A percentile compares a stretch with the other conserved stretches of the same genome.
Conservation (phyloP, 1,140 invertebrate genomes). For the Colletes latitarsis region DNA sequence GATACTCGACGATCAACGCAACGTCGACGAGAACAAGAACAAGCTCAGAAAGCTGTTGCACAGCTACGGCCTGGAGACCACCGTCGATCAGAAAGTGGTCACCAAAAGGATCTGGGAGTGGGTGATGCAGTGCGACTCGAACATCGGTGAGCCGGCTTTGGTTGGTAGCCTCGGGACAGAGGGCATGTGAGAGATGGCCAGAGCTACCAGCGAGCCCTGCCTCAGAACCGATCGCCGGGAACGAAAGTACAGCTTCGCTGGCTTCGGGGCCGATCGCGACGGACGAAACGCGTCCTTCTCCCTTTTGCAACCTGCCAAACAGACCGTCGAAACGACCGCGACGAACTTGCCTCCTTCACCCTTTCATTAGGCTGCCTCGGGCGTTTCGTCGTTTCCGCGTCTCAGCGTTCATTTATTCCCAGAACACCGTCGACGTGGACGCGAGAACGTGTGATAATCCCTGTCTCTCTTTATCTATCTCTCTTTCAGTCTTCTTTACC, state of each 20-base stretch:
- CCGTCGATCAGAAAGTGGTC: constrained; percentile 84
- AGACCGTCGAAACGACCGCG: neutral
- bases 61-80: constrained; percentile 86
- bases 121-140: constrained; percentile 84
- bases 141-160: constrained; percentile 71
- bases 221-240: constrained; percentile 47
- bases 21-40: constrained; percentile 83
- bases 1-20: constrained; percentile 74
- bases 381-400: neutral
- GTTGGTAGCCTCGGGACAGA: constrained; percentile 66
- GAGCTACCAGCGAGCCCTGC: constrained; percentile 75
- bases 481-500: neutral
- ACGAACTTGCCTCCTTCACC: neutral
- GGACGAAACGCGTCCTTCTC: neutral
- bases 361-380: neutral
- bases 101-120: constrained; percentile 87
- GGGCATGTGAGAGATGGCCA: constrained; percentile 74
- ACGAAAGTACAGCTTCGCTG: constrained; percentile 65
- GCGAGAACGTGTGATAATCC: constrained; percentile 29
- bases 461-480: too few relatives aligned
- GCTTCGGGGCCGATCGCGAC: constrained; percentile 39
- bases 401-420: neutral
- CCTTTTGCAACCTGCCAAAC: neutral
- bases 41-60: constrained; percentile 84
- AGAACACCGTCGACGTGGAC: neutral